These are phyloP conservation scores for Paralichthys olivaceus DNA, from an alignment of 2,113 vertebrate genomes.

Conservation along the genomic window DNA sequence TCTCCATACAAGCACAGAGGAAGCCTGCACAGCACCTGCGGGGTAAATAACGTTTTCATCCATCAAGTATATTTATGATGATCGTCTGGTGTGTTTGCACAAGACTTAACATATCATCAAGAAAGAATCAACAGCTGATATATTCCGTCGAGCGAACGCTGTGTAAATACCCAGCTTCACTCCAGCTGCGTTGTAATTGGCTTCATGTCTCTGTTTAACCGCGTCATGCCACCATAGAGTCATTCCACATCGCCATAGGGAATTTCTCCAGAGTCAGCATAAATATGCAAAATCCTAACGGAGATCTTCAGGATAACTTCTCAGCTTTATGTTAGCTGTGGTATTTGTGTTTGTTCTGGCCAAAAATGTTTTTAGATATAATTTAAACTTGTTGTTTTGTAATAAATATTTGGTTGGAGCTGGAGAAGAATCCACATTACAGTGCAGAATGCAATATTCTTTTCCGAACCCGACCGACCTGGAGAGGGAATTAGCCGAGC, in stretches of 20 bases:
- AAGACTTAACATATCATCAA: constrained; percentile 18
- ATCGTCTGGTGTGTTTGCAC: constrained; percentile 27
- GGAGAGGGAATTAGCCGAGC: too few relatives aligned
- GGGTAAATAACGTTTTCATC: constrained; percentile 12
- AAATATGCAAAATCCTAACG: background rate
- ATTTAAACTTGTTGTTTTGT: too few relatives aligned
- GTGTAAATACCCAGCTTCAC: background rate
- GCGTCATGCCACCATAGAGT: background rate
- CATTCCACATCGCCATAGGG: background rate
- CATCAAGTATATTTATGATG: constrained; percentile 27
- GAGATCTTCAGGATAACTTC: background rate
- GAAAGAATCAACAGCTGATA: constrained; percentile 12
- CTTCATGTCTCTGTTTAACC: background rate
- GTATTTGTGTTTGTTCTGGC: too few relatives aligned
- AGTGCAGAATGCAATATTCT: too few relatives aligned
- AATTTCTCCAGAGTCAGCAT: background rate
- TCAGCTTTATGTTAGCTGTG: too few relatives aligned
- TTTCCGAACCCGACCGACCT: too few relatives aligned
- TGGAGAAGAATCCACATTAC: too few relatives aligned
- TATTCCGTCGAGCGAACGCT: background rate
- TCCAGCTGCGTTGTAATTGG: background rate
- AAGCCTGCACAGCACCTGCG: constrained; percentile 4
- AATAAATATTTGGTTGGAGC: too few relatives aligned
- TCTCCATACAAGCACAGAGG: constrained; percentile 5
- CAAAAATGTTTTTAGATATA: too few relatives aligned